A percentile compares a stretch with the other conserved stretches of the same genome.
Conservation (phyloP, 2,888 invertebrate species). For the Drosophila longiperda region DNA sequence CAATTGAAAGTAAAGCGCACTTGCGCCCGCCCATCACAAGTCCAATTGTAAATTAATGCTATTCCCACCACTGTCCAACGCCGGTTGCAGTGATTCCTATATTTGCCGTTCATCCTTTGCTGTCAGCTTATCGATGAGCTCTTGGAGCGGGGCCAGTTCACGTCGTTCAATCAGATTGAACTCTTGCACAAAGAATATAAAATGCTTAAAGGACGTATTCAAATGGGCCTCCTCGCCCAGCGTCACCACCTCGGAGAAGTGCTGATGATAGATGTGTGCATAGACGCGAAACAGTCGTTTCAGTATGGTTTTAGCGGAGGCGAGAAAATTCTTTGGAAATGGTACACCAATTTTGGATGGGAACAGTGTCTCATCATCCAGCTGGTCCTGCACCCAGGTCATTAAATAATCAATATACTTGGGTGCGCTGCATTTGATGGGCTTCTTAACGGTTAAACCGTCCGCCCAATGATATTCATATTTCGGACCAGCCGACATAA, state of each 20-base stretch:
- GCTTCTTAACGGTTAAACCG: constrained; percentile 98
- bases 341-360: constrained; percentile 99
- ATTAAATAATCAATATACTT: constrained; percentile 99
- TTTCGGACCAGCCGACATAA: constrained; percentile 99
- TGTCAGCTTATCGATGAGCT: constrained; percentile 97
- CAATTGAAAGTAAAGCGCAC: constrained; percentile 42
- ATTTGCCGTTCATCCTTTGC: constrained; percentile 94
- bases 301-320: constrained; percentile 98
- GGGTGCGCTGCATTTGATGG: constrained; percentile 99
- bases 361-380: constrained; percentile 99
- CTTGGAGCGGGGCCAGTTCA: constrained; percentile 98
- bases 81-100: constrained; percentile 76
- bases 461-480: constrained; percentile 99
- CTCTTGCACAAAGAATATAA: constrained; percentile 97
- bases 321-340: constrained; percentile 98
- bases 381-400: constrained; percentile 99
- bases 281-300: constrained; percentile 99
- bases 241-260: constrained; percentile 98
- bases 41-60: constrained; percentile 61
- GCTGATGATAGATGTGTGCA: constrained; percentile 99
- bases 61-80: constrained; percentile 46
- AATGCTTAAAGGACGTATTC: constrained; percentile 99
- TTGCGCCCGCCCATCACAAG: constrained; percentile 65
- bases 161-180: constrained; percentile 98
- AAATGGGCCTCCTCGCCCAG: constrained; percentile 99